Base-by-base conservation (phyloP, 2,797 vertebrate genomes). In the Cuculus canorus region DNA sequence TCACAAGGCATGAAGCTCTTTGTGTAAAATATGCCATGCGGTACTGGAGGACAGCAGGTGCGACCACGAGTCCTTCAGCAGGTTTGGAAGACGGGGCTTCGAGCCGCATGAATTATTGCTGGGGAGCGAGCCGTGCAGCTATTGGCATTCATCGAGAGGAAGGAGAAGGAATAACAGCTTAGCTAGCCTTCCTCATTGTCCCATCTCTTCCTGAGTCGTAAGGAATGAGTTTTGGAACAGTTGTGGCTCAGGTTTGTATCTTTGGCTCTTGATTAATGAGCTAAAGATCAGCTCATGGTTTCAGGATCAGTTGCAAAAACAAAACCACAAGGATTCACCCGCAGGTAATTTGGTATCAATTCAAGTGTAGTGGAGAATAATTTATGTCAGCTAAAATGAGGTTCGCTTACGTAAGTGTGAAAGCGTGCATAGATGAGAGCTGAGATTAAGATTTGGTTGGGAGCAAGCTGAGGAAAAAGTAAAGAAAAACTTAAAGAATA, bases 401-500 rank as follows among this genome's bases (percentile, higher is more conserved):
- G 53, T 48, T 60, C 48, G 10, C 63, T 92, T 79, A 81, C 4
- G 5, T 89, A 90, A 88, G 68, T 86, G 71, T 71, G 60, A 68
- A 79, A 71, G 45, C 4, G 7, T 41, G n/a, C 53, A 3, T 66
- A 61, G 64, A 30, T 23, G 37, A 23, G n/a, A 72, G 30, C 47
- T 93, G 41, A 69, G 60, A 50, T 35, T n/a, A 56, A 59, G 60
- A 54, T 50, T 35, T 84, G 50, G 57, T 17, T 61, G 71, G 77
- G 68, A 84, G n/a, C 63, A 96, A 86, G 68, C 56, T 84, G 85
- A 80, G 68, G 68, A 90, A 50, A 57, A 77, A 83, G 18, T 45
- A 82, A 93, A 84, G 77, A 45, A 57, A 86, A 90, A 57, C 24
- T 70, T 63, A 23, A 90, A 86, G 93, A 82, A 41, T 82, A 30